These are phyloP conservation scores for Silurus meridionalis DNA, from an alignment of 2,113 vertebrate species.

Conservation along the genomic window DNA sequence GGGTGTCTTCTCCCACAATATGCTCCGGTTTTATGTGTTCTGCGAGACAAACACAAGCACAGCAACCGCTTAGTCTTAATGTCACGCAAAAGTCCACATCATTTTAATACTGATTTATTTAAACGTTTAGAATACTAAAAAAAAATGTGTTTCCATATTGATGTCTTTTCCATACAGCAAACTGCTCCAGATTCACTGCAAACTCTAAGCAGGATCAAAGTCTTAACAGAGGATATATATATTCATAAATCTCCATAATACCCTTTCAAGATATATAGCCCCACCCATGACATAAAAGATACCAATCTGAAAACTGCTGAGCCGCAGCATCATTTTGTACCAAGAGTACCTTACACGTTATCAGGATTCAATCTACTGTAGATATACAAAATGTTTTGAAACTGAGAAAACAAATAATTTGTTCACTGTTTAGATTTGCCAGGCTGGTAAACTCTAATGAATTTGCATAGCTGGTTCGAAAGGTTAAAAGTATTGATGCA, in stretches of 20 bases:
- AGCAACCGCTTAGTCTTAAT: not conserved
- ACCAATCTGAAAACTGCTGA: not conserved
- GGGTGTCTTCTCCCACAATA: slow-evolving; percentile 85
- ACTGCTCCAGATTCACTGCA: not conserved
- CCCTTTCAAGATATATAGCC: not conserved
- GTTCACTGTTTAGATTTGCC: not conserved
- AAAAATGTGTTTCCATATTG: not conserved
- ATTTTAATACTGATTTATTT: not conserved
- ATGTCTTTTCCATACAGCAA: not conserved
- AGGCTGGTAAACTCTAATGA: not conserved
- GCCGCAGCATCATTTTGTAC: not conserved
- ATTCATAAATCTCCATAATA: too few species aligned
- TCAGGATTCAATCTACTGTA: not conserved
- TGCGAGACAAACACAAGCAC: slow-evolving; percentile 59
- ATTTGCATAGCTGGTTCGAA: not conserved
- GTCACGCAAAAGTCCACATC: not conserved
- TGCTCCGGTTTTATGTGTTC: slow-evolving; percentile 90
- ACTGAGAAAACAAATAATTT: not conserved
- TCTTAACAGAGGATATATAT: not conserved
- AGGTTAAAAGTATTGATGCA: too few species aligned
- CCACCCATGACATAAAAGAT: not conserved
- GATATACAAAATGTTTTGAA: not conserved
- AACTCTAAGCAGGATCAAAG: not conserved
- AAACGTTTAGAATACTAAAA: not conserved
- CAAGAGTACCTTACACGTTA: not conserved